Evolutionary conservation across 2,113 vertebrate species (phyloP).

Genomic region (Nymphicus hollandicus): DNA sequence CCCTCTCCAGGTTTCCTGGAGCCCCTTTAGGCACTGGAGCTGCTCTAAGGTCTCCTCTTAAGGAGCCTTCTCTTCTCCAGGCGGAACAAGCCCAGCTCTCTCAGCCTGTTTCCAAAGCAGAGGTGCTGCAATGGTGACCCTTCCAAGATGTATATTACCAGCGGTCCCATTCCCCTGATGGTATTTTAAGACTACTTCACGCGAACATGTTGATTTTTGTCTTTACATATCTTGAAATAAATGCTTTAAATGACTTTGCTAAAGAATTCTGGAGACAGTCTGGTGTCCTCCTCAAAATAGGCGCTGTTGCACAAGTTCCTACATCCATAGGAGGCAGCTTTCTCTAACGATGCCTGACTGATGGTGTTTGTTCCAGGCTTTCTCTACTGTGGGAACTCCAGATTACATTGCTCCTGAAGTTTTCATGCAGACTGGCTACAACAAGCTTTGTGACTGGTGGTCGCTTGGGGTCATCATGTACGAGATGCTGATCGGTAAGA

Average conservation of each 20-base stretch:
- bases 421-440: constrained; percentile 97
- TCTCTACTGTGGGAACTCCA: constrained; percentile 95
- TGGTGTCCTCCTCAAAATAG: neutral
- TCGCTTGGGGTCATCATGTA: constrained; percentile 98
- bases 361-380: constrained; percentile 79
- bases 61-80: neutral
- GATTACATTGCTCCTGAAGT: constrained; percentile 98
- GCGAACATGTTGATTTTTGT: neutral
- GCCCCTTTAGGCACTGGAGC: neutral
- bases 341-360: neutral
- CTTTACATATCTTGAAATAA: neutral
- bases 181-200: neutral
- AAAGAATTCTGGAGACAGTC: neutral
- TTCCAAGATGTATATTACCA: neutral
- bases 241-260: neutral
- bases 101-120: neutral
- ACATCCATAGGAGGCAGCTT: neutral
- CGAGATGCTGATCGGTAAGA: constrained; percentile 95
- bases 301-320: fast-evolving
- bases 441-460: constrained; percentile 98
- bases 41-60: neutral
- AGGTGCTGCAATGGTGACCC: neutral
- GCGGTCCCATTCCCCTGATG: neutral
- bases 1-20: too few species aligned
- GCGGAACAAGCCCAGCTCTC: neutral